Base-by-base conservation (phyloP, 1,140 invertebrate genomes). In the Macrotrachela quadricornifera region DNA sequence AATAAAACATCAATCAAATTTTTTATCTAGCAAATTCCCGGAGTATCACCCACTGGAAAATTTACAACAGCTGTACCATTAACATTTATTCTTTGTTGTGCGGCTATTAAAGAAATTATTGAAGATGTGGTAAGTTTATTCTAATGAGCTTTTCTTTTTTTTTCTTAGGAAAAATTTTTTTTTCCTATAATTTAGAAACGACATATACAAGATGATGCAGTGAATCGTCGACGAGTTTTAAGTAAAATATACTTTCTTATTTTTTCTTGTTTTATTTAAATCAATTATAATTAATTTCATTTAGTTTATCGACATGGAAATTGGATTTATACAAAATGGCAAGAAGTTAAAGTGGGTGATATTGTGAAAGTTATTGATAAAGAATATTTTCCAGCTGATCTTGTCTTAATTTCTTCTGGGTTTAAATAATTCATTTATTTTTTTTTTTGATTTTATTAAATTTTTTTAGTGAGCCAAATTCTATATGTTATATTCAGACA, bases 371-470 rank as follows among this genome's bases (percentile, higher is more conserved):
- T 96, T 54, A 87, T 85, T 13, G 90, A 88, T 71, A 88, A 95
- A 72, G 88, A 96, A 62, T 87, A 90, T 69, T 94, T 95, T 68
- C 88, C 90, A 9, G 86, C 86, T 13, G 90, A 95, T 74, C 72
- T 95, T 30, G 73, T 92, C 51, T 63, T 94, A 9, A 66, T 94
- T 53, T 79, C 87, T 0, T 90, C 86, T 8, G 21, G 21, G 21
- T n/a, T n/a, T n/a, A n/a, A n/a, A n/a, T n/a, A n/a, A n/a, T n/a
- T n/a, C n/a, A n/a, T n/a, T n/a, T 30, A 30, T 30, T 2, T 30
- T 30, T 30, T 30, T 4, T 30, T 30, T 30, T 8, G 21, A 30
- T 4, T 30, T 30, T 4, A 30, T 30, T 30, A 30, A 30, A 8
- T 30, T 30, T 30, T 30, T 30, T 30, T 21, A 49, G 46, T 21